These are phyloP conservation scores for Adelognathus sp. DNA, from an alignment of 2,888 invertebrate species.

Conservation along the genomic window DNA sequence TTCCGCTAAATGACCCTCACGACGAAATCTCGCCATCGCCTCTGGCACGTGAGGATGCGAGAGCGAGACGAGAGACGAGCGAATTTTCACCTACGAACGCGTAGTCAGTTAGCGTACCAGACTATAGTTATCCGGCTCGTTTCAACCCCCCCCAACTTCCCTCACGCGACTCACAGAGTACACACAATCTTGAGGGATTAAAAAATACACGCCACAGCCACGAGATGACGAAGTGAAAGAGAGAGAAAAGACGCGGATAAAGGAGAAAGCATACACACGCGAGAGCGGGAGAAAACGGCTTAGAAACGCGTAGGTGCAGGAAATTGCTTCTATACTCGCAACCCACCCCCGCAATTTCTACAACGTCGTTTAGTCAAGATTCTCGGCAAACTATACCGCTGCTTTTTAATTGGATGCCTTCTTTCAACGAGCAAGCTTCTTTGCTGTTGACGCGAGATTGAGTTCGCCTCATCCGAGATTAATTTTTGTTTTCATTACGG, in stretches of 20 bases:
- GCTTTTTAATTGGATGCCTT: conserved; percentile 67
- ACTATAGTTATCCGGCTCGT: conserved; percentile 59
- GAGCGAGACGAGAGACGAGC: conserved; percentile 25
- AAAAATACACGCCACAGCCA: conserved; percentile 70
- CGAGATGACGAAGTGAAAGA: conserved; percentile 39
- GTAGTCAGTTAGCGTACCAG: conserved; percentile 10
- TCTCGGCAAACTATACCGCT: conserved; percentile 57
- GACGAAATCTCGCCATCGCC: conserved; percentile 27
- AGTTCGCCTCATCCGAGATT: conserved; percentile 19
- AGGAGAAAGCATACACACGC: conserved; percentile 61
- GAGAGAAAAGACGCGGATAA: conserved; percentile 35
- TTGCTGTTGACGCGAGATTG: conserved; percentile 40
- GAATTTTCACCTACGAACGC: conserved; percentile 44
- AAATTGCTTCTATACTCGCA: conserved; percentile 67
- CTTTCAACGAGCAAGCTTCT: conserved; percentile 40
- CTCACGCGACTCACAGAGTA: conserved; percentile 59
- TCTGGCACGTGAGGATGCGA: conserved; percentile 39
- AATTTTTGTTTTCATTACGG: background rate
- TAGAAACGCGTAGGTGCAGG: conserved; percentile 65
- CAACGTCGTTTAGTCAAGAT: conserved; percentile 53
- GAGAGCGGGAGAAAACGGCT: conserved; percentile 33
- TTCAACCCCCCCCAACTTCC: conserved; percentile 46
- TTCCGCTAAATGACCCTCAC: conserved; percentile 74
- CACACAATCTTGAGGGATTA: conserved; percentile 77
- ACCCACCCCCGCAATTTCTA: conserved; percentile 48